These are phyloP conservation scores for Psittacula echo DNA, from an alignment of 2,797 vertebrate genomes.

Conservation along the genomic window DNA sequence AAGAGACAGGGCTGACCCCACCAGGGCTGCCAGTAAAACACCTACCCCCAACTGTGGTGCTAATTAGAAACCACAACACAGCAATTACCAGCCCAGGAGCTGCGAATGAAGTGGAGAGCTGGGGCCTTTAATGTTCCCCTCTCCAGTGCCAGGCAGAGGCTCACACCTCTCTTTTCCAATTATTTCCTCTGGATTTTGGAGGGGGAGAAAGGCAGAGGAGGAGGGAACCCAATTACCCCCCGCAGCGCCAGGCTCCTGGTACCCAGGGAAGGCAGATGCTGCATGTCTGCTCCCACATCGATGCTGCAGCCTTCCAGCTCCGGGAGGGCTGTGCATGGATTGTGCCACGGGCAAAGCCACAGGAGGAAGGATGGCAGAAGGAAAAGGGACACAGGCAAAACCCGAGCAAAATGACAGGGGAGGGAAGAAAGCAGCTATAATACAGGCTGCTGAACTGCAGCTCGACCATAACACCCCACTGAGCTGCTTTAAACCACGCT, in stretches of 20 bases:
- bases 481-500: background rate
- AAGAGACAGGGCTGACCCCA: background rate
- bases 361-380: accelerated
- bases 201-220: background rate
- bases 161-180: slow-evolving; percentile 83
- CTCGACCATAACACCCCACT: accelerated
- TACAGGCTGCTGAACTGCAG: background rate
- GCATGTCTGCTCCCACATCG: accelerated
- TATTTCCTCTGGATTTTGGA: slow-evolving; percentile 71
- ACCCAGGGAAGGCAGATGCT: background rate
- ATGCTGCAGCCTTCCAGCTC: background rate
- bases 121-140: slow-evolving; percentile 72
- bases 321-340: accelerated
- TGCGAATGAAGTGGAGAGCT: slow-evolving; percentile 76
- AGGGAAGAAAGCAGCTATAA: background rate
- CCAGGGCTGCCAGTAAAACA: background rate
- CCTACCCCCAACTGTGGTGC: slow-evolving; percentile 71
- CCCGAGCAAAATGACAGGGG: accelerated
- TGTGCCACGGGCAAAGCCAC: accelerated
- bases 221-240: slow-evolving; percentile 50
- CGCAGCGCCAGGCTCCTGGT: background rate
- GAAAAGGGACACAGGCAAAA: background rate
- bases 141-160: slow-evolving; percentile 61
- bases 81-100: slow-evolving; percentile 81
- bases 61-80: slow-evolving; percentile 83